A percentile compares a stretch with the other conserved stretches of the same genome.
These are phyloP conservation scores for Drosophila busckii DNA, from an alignment of 1,140 invertebrate species.

Conservation along the genomic window DNA sequence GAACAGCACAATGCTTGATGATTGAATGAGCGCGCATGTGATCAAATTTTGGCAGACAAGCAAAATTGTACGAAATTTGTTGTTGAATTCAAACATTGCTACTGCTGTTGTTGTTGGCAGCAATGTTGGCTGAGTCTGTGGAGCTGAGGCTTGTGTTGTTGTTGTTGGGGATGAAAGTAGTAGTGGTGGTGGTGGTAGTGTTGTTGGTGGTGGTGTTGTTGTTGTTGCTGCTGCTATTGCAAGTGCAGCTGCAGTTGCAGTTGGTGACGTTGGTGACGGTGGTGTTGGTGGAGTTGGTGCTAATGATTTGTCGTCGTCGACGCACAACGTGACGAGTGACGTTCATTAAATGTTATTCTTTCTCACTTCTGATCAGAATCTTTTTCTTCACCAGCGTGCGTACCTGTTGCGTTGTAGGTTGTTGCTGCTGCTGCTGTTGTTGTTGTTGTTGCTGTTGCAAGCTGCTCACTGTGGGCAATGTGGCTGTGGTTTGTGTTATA, in stretches of 20 bases:
- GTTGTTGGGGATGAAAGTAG: conserved; percentile 9
- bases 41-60: conserved; percentile 23
- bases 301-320: background rate
- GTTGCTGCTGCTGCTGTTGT: conserved; percentile 45
- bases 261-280: conserved; percentile 18
- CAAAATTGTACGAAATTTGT: conserved; percentile 14
- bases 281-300: conserved; percentile 3
- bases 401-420: conserved; percentile 72
- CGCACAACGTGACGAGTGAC: conserved; percentile 26
- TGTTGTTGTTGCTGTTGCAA: conserved; percentile 50
- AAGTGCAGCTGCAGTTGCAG: conserved; percentile 4
- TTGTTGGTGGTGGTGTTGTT: conserved; percentile 26
- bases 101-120: conserved; percentile 9
- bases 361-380: conserved; percentile 77
- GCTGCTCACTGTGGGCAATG: conserved; percentile 51
- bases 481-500: conserved; percentile 59
- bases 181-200: conserved; percentile 23
- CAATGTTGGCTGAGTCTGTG: conserved; percentile 28
- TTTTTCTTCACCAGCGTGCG: conserved; percentile 78
- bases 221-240: conserved; percentile 20
- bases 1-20: conserved; percentile 34
- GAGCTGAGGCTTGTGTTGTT: conserved; percentile 30
- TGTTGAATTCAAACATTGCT: conserved; percentile 10
- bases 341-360: conserved; percentile 64
- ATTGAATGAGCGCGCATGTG: conserved; percentile 44